These are phyloP conservation scores for Lithophane socia DNA, from an alignment of 2,888 invertebrate genomes.

Conservation along the genomic window DNA sequence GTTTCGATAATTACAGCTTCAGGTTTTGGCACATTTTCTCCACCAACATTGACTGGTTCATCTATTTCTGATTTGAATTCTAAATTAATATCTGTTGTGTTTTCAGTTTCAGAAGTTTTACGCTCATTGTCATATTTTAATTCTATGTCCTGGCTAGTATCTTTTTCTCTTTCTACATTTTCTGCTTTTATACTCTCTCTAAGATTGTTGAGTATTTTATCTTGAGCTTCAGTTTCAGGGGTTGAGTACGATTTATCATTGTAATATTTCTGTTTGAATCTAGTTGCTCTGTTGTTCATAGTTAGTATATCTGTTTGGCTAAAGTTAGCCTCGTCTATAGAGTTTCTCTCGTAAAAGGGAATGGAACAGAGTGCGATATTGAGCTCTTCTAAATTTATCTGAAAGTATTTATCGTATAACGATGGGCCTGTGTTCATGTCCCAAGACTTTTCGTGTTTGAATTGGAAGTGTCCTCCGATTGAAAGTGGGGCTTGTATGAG, in stretches of 20 bases:
- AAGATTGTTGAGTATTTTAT: slow-evolving; percentile 74
- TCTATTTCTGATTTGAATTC: slow-evolving; percentile 28
- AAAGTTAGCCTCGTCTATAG: slow-evolving; percentile 77
- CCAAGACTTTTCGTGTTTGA: slow-evolving; percentile 89
- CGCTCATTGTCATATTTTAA: slow-evolving; percentile 30
- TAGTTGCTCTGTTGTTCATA: slow-evolving; percentile 84
- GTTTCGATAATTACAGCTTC: slow-evolving; percentile 13
- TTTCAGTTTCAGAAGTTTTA: slow-evolving; percentile 32
- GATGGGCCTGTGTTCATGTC: slow-evolving; percentile 80
- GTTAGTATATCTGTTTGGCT: slow-evolving; percentile 79
- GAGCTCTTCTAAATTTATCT: slow-evolving; percentile 83
- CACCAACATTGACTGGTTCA: background rate
- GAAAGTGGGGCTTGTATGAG: slow-evolving; percentile 83
- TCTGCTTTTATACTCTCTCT: slow-evolving; percentile 59
- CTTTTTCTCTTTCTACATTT: slow-evolving; percentile 38
- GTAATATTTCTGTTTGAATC: slow-evolving; percentile 84
- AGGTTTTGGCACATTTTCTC: slow-evolving; percentile 9
- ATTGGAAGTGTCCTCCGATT: slow-evolving; percentile 88
- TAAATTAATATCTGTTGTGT: slow-evolving; percentile 27
- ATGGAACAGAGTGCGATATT: slow-evolving; percentile 81
- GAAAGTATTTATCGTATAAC: slow-evolving; percentile 86
- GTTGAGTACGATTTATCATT: slow-evolving; percentile 81
- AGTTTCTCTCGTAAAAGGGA: slow-evolving; percentile 86
- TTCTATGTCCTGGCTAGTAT: slow-evolving; percentile 48
- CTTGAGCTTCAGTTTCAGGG: slow-evolving; percentile 78